Base-by-base conservation (phyloP, 2,113 vertebrate species). In the Dendropsophus ebraccatus region DNA sequence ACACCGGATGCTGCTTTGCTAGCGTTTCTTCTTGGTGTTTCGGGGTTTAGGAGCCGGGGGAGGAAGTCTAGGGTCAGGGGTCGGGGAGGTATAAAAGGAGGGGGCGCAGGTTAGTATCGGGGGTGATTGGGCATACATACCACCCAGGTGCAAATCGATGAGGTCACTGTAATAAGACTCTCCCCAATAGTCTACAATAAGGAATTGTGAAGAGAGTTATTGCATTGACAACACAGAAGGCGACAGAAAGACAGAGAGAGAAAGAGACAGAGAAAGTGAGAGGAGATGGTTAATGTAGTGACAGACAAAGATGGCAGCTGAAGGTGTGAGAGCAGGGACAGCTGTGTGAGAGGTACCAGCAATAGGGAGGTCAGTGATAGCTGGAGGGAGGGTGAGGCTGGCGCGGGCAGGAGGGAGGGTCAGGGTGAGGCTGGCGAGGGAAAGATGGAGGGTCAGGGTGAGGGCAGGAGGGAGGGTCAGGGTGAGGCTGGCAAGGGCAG, bases 161-260 rank as follows among this genome's bases (percentile, higher is more conserved):
- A 99, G 96, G 96, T 97, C 98, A 98, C 96, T 99, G 98, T 99
- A 99, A 99, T 97, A 98, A 98, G 98, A 98, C 94, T 99, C 98
- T 97, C 98, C 98, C 98, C 98, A 99, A 98, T 99, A 99, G 97
- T 99, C 98, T 99, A 99, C 93, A 99, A 98, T 90, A 96, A 97
- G 97, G 96, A 98, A 97, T 96, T 89, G 97, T 97, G 96, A 95
- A 99, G 94, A 97, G 91, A 94, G 96, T 99, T 97, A 99, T 92
- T 97, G 93, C 89, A 88, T 82, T 91, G 89, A 70, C 85, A 23
- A 89, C 90, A 88, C 91, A 90, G 87, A 91, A 83, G 84, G 87
- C 32, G 86, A 41, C 82, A 81, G 81, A 67, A 21, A 23, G 86
- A 41, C 82, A 81, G 81, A 67, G 28, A 23, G 21, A 45, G 49